Evolutionary conservation across 1,140 invertebrate species (phyloP).

Genomic region (Nomia melanderi): DNA sequence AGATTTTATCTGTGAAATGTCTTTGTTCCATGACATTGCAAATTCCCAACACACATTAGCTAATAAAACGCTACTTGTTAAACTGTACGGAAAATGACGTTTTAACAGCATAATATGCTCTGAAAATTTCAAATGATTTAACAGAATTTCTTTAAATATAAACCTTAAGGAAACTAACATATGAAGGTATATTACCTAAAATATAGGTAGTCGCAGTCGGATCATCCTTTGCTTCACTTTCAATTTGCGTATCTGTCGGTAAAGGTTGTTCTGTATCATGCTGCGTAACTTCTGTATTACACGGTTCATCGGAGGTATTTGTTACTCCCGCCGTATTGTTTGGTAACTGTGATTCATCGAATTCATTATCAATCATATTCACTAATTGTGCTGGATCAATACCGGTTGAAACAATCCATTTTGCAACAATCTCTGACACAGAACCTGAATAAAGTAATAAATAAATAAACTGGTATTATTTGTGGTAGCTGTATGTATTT

Average conservation of each 20-base stretch:
- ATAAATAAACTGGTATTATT: neutral
- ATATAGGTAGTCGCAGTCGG: constrained; percentile 62
- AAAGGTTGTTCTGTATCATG: constrained; percentile 49
- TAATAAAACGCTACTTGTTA: constrained; percentile 88
- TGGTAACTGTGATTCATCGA: constrained; percentile 66
- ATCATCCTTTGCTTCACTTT: constrained; percentile 63
- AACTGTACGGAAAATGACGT: constrained; percentile 91
- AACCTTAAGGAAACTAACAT: neutral
- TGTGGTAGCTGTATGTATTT: neutral
- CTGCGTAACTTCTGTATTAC: constrained; percentile 57
- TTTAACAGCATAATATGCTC: constrained; percentile 81
- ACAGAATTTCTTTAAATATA: neutral
- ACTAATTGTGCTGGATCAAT: constrained; percentile 83
- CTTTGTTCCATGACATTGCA: constrained; percentile 91
- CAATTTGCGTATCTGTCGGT: constrained; percentile 64
- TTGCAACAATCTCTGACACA: constrained; percentile 90
- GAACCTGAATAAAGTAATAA: constrained; percentile 80
- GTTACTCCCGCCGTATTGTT: constrained; percentile 60
- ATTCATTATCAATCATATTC: constrained; percentile 76
- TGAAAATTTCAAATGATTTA: constrained; percentile 40
- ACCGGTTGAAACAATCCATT: constrained; percentile 88
- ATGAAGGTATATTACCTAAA: constrained; percentile 59
- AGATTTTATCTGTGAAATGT: constrained; percentile 85
- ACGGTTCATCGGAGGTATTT: constrained; percentile 64
- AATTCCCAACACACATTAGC: constrained; percentile 96